A percentile compares a stretch with the other conserved stretches of the same genome.
Conservation (phyloP, 2,888 invertebrate genomes). For the Macrophya annulata region DNA sequence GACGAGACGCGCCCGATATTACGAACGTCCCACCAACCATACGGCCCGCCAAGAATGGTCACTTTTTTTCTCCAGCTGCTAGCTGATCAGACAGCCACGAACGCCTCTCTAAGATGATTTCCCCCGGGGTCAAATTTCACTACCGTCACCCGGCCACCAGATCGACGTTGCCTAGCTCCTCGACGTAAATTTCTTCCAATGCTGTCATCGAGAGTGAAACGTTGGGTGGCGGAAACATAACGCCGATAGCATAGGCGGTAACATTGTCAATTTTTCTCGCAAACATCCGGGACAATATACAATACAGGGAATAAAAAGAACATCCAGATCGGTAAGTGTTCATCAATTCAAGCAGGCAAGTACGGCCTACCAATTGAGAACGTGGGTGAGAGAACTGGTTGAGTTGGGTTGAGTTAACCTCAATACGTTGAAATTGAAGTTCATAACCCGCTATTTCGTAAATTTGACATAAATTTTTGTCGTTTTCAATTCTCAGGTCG, state of each 20-base stretch:
- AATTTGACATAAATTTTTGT: not conserved
- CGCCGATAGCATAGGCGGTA: not conserved
- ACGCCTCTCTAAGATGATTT: constrained; percentile 54
- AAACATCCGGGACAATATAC: constrained; percentile 13
- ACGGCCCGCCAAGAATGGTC: constrained; percentile 50
- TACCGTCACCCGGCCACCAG: constrained; percentile 48
- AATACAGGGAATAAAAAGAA: not conserved
- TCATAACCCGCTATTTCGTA: not conserved
- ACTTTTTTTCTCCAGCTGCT: constrained; percentile 47
- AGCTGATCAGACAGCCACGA: constrained; percentile 54
- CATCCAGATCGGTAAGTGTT: constrained; percentile 8
- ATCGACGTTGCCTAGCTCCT: constrained; percentile 40
- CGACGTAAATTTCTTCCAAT: constrained; percentile 46
- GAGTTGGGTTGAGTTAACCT: not conserved
- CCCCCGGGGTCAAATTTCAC: constrained; percentile 55
- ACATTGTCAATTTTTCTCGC: constrained; percentile 32
- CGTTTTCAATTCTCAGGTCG: not conserved
- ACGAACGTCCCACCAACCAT: constrained; percentile 44
- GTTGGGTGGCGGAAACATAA: not conserved
- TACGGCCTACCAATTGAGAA: not conserved
- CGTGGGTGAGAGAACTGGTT: not conserved
- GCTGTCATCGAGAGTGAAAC: constrained; percentile 47
- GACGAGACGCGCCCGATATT: constrained; percentile 58
- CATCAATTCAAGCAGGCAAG: constrained; percentile 8
- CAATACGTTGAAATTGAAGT: not conserved